Percentiles rank a stretch among this genome's conserved stretches.
phyloP scores from a whole-genome alignment of 2,113 vertebrate genomes.

The Tapirus terrestris region DNA sequence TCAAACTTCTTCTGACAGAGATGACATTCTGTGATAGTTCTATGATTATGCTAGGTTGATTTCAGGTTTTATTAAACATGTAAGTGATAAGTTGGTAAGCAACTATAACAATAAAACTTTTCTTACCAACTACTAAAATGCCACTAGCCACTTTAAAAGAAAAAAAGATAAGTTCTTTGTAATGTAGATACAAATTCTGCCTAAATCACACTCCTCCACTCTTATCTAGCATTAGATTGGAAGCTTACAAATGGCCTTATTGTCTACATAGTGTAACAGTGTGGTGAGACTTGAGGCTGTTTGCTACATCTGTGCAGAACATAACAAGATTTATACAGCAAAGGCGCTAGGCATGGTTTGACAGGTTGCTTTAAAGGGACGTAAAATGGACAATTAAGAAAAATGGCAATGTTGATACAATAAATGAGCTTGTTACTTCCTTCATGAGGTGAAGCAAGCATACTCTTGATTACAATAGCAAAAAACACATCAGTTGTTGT shows the following conservation, averaged over 20 bases:
- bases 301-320: not conserved
- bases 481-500: not conserved
- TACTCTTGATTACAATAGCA: not conserved
- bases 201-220: not conserved
- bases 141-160: slow-evolving; percentile 30
- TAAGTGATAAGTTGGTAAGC: slow-evolving; percentile 11
- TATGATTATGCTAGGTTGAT: not conserved
- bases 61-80: slow-evolving; percentile 33
- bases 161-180: not conserved
- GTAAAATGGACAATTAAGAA: not conserved
- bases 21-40: not conserved
- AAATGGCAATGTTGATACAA: not conserved
- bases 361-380: not conserved
- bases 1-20: not conserved
- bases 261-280: not conserved
- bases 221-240: not conserved
- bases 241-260: not conserved
- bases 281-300: not conserved
- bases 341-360: not conserved
- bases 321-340: not conserved
- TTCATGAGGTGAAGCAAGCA: slow-evolving; percentile 28
- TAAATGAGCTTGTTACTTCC: not conserved
- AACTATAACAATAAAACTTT: slow-evolving; percentile 9
- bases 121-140: not conserved
- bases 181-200: not conserved